Conservation (phyloP, 2,888 invertebrate species). For the Protonemura montana region DNA sequence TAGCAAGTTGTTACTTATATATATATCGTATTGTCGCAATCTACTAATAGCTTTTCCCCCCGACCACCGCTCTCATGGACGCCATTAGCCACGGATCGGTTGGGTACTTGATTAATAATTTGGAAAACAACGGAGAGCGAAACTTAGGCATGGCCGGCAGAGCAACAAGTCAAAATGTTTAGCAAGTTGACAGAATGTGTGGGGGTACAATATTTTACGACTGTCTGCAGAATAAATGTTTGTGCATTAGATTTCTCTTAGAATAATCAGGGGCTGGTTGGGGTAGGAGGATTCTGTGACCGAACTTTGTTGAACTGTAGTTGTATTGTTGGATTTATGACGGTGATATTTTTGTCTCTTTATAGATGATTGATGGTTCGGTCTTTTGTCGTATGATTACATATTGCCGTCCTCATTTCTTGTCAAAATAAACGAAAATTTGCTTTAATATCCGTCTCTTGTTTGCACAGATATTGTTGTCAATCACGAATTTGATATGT, state of each 20-base stretch:
- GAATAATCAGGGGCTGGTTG: conserved; percentile 39
- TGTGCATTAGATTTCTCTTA: neutral
- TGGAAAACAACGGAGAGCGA: neutral
- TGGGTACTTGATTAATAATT: neutral
- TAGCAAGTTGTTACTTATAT: neutral
- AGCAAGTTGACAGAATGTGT: neutral
- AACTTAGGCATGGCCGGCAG: neutral
- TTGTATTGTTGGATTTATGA: neutral
- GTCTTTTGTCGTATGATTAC: no score
- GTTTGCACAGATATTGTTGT: no score
- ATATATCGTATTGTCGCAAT: neutral
- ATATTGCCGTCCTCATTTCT: no score
- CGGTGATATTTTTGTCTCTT: neutral
- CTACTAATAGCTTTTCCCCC: neutral
- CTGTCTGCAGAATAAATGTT: neutral
- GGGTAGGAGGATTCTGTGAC: neutral
- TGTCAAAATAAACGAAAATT: no score
- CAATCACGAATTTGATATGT: no score
- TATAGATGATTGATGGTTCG: no score
- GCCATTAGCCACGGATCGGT: neutral
- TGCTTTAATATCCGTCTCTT: no score
- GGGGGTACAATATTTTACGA: neutral
- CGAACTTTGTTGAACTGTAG: neutral
- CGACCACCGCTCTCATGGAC: neutral
- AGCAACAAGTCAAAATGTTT: conserved; percentile 9